Evolutionary conservation across 2,797 vertebrate genomes (phyloP).

Genomic region (Psittacula derbiana): DNA sequence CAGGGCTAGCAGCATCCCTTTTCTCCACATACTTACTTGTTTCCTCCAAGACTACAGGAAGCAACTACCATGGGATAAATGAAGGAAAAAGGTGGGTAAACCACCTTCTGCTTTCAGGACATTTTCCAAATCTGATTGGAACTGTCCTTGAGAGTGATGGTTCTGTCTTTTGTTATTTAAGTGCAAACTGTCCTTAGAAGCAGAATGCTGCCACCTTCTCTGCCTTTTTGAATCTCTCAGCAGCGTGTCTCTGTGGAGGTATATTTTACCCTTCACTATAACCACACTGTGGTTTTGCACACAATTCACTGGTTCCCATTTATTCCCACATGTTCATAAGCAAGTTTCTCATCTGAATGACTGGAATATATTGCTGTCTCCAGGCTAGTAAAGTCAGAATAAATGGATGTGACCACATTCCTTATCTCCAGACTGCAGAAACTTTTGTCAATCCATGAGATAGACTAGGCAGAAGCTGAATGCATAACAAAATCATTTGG

Average conservation of each 20-base stretch:
- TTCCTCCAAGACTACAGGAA: not conserved
- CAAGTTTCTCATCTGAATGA: slow-evolving; percentile 42
- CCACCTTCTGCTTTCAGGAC: not conserved
- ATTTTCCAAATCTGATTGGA: not conserved
- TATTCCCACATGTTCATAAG: slow-evolving; percentile 24
- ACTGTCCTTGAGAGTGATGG: not conserved
- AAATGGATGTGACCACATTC: slow-evolving; percentile 53
- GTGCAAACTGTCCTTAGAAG: not conserved
- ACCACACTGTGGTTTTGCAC: not conserved
- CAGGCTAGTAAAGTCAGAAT: slow-evolving; percentile 57
- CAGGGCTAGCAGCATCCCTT: not conserved
- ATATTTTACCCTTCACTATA: not conserved
- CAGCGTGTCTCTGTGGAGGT: not conserved
- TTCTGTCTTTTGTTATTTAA: not conserved
- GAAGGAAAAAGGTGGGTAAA: not conserved
- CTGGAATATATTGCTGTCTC: slow-evolving; percentile 56
- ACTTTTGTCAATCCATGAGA: slow-evolving; percentile 62
- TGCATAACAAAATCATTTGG: slow-evolving; percentile 60
- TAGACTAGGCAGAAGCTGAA: slow-evolving; percentile 52
- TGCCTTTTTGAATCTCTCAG: not conserved
- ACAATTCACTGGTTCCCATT: slow-evolving; percentile 1
- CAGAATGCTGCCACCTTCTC: not conserved
- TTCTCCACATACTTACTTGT: accelerated
- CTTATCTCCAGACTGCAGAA: slow-evolving; percentile 70
- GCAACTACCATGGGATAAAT: not conserved